Conservation (phyloP, 2,797 vertebrate species). For the Phaenicophaeus curvirostris region DNA sequence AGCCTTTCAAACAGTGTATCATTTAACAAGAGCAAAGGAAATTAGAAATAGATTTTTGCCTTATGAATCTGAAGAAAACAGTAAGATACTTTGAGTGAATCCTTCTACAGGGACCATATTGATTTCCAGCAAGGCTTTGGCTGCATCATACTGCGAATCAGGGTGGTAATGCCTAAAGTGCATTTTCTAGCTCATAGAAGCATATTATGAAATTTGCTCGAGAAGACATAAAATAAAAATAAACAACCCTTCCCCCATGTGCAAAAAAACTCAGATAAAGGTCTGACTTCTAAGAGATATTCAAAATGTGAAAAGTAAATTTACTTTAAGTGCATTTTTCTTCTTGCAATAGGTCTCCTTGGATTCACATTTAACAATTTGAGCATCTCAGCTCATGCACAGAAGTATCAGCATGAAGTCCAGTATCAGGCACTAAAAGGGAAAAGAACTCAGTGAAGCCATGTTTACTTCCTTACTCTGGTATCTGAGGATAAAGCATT, state of each 20-base stretch:
- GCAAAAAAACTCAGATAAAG: not conserved
- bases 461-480: fast-evolving
- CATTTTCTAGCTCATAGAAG: not conserved
- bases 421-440: not conserved
- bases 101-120: not conserved
- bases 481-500: not conserved
- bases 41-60: constrained; percentile 17
- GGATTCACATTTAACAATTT: not conserved
- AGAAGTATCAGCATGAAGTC: not conserved
- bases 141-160: not conserved
- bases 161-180: not conserved
- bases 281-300: not conserved
- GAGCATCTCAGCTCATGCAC: not conserved
- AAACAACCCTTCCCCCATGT: not conserved
- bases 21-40: constrained; percentile 17
- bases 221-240: constrained; percentile 13
- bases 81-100: not conserved
- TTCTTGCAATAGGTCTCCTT: not conserved
- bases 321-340: not conserved
- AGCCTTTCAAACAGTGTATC: not conserved
- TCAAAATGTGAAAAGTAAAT: not conserved
- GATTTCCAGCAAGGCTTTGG: not conserved
- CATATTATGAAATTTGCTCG: not conserved
- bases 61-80: constrained; percentile 32
- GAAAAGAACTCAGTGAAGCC: not conserved